phyloP scores from a whole-genome alignment of 2,888 invertebrate species.

The Chalcosyrphus nemorum region DNA sequence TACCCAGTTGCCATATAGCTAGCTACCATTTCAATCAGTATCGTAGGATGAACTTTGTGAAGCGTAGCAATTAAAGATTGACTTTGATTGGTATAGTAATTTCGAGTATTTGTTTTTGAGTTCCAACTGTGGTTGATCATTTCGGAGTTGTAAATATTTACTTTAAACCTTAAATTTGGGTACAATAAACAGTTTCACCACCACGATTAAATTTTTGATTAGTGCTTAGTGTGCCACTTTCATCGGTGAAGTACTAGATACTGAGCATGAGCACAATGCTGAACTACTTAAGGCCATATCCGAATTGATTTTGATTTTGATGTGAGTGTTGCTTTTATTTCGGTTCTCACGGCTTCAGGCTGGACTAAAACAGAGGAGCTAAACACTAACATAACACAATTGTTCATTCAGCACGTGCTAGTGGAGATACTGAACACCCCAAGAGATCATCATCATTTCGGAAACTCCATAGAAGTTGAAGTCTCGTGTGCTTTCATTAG shows the following conservation, averaged over 20 bases:
- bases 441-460: conserved; percentile 10
- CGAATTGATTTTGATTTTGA: conserved; percentile 1
- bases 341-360: not conserved
- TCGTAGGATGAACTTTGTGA: not conserved
- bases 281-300: not conserved
- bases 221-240: not conserved
- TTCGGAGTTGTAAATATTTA: too few relatives aligned
- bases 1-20: not conserved
- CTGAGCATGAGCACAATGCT: not conserved
- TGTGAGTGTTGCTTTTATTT: not conserved
- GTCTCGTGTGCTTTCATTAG: conserved; percentile 4
- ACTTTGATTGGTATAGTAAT: conserved; percentile 4
- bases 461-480: not conserved
- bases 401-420: not conserved
- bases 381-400: not conserved
- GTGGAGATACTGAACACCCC: not conserved
- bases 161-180: too few relatives aligned
- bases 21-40: not conserved
- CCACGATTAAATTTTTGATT: not conserved
- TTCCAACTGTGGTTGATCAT: not conserved
- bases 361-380: not conserved
- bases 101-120: not conserved
- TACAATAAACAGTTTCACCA: too few relatives aligned
- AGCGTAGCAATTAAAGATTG: not conserved
- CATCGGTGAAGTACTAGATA: too few relatives aligned